Evolutionary conservation across 2,113 vertebrate genomes (phyloP).

Genomic region (Psittacus erithacus): DNA sequence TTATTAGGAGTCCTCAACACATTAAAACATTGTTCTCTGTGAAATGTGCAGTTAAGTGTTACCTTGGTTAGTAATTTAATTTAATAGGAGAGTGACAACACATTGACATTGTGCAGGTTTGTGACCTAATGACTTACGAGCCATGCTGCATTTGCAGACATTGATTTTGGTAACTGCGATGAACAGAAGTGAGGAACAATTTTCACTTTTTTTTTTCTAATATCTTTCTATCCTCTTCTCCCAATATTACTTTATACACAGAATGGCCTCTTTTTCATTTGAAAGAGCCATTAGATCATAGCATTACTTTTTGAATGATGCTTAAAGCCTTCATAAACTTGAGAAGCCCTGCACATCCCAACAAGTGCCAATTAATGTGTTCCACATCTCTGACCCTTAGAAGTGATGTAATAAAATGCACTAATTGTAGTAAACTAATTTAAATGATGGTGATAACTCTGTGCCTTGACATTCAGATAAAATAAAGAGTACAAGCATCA

Average conservation of each 20-base stretch:
- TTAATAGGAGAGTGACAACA: conserved; percentile 30
- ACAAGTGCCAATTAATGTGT: conserved; percentile 15
- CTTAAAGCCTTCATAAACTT: neutral
- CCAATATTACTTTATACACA: neutral
- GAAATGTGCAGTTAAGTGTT: conserved; percentile 54
- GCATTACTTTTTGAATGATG: neutral
- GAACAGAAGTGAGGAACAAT: neutral
- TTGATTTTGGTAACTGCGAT: conserved; percentile 50
- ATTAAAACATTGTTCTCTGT: conserved; percentile 42
- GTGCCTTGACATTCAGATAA: neutral
- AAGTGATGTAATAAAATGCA: conserved; percentile 27
- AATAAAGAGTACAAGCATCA: neutral
- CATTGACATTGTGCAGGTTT: conserved; percentile 58
- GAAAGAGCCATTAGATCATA: neutral
- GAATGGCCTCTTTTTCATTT: neutral
- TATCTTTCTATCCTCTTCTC: neutral
- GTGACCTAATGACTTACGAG: conserved; percentile 68
- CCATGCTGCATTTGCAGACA: conserved; percentile 52
- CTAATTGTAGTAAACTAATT: conserved; percentile 10
- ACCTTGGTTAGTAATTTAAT: conserved; percentile 60
- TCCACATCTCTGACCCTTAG: neutral
- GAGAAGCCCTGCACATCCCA: neutral
- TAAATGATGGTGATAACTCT: neutral
- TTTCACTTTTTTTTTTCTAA: neutral
- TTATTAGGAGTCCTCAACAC: conserved; percentile 27